Evolutionary conservation across 2,888 invertebrate genomes (phyloP).

Genomic region (Athalia circularis): DNA sequence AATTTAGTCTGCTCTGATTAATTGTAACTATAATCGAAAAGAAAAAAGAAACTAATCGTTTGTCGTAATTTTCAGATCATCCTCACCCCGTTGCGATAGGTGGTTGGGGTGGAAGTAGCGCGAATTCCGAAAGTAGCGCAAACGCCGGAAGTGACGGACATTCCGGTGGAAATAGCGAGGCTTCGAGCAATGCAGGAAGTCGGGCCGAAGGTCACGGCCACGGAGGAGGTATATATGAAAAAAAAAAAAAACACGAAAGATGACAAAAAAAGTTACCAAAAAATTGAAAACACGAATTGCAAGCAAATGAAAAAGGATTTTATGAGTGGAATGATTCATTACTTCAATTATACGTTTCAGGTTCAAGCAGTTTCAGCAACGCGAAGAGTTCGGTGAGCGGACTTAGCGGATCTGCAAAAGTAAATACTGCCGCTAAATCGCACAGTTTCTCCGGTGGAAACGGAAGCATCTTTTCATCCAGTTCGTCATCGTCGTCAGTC

Average conservation of each 20-base stretch:
- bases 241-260: neutral
- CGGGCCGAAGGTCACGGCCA: neutral
- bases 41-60: too few species aligned
- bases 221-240: conserved; percentile 8
- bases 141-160: neutral
- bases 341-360: neutral
- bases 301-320: neutral
- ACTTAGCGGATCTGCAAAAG: neutral
- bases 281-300: neutral
- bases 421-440: neutral
- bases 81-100: neutral
- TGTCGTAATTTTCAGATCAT: neutral
- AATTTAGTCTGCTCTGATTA: too few species aligned
- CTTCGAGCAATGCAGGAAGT: conserved; percentile 20
- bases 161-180: neutral
- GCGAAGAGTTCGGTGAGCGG: conserved; percentile 1
- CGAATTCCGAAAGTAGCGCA: conserved; percentile 8
- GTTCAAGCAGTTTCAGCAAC: neutral
- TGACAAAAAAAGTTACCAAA: neutral
- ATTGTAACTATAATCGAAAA: too few species aligned
- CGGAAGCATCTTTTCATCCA: conserved; percentile 13
- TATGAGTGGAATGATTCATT: neutral
- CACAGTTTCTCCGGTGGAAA: conserved; percentile 7
- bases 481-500: conserved; percentile 22
- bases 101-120: neutral